phyloP scores from a whole-genome alignment of 1,140 invertebrate genomes.

The Bombus superbus region DNA sequence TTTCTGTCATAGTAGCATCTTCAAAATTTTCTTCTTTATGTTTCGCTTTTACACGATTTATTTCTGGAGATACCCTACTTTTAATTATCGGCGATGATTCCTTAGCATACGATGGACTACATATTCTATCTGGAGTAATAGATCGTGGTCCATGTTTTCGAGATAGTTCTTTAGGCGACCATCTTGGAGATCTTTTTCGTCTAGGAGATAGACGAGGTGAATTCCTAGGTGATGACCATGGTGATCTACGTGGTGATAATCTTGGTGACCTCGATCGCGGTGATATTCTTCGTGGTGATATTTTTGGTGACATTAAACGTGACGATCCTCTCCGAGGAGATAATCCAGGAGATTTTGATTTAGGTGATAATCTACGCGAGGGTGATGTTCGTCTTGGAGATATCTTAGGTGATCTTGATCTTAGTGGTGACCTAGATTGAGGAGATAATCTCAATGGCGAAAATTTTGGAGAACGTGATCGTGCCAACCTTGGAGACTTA shows the following conservation, averaged over 20 bases:
- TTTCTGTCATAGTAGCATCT: constrained; percentile 32
- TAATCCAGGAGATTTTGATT: constrained; percentile 62
- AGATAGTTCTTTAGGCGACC: constrained; percentile 66
- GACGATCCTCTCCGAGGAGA: constrained; percentile 62
- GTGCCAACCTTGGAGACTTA: constrained; percentile 56
- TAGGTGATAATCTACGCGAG: constrained; percentile 45
- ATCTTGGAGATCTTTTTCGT: constrained; percentile 65
- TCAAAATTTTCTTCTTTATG: constrained; percentile 60
- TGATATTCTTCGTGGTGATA: constrained; percentile 62
- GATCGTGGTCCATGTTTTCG: constrained; percentile 63
- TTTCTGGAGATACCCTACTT: constrained; percentile 57
- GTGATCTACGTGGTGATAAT: constrained; percentile 69
- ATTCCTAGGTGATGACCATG: constrained; percentile 76
- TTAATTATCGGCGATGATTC: constrained; percentile 55
- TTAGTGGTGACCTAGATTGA: constrained; percentile 50
- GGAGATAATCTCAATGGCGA: constrained; percentile 55
- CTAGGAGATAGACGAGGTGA: constrained; percentile 68
- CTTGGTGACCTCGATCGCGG: constrained; percentile 60
- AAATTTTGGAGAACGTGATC: constrained; percentile 62
- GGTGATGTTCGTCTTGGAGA: constrained; percentile 63
- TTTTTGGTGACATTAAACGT: constrained; percentile 61
- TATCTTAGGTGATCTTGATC: constrained; percentile 61
- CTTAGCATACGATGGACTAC: constrained; percentile 36
- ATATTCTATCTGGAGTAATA: constrained; percentile 49
- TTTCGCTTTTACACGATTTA: constrained; percentile 57